Evolutionary conservation across 2,797 vertebrate genomes (phyloP).

Genomic region (Sebastes dallii): DNA sequence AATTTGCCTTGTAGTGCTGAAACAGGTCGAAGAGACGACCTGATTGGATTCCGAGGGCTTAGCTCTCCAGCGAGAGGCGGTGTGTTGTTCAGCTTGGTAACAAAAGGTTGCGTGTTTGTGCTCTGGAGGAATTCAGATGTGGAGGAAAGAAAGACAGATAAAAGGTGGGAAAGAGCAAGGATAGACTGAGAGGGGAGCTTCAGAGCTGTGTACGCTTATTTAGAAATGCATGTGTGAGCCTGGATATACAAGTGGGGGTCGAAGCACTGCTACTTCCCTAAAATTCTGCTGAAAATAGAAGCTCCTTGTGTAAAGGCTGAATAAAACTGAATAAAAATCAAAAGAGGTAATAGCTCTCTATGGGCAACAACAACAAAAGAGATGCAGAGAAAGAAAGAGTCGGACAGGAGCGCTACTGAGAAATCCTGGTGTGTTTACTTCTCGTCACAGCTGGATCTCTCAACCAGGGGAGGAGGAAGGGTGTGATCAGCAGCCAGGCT

Average conservation of each 20-base stretch:
- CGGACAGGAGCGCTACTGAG: background rate
- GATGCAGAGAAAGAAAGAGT: background rate
- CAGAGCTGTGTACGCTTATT: background rate
- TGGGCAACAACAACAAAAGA: background rate
- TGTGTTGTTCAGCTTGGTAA: conserved; percentile 31
- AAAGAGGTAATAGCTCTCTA: background rate
- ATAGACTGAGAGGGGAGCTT: background rate
- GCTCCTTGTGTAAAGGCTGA: background rate
- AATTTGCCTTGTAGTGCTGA: background rate
- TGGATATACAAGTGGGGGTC: background rate
- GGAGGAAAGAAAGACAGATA: background rate
- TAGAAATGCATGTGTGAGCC: background rate
- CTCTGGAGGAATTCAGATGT: conserved; percentile 34
- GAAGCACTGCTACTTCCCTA: background rate
- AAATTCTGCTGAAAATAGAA: background rate
- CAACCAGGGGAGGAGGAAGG: conserved; percentile 22
- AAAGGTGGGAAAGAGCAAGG: conserved; percentile 24
- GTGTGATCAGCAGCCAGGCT: conserved; percentile 45
- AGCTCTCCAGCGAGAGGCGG: conserved; percentile 13
- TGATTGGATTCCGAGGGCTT: conserved; percentile 23
- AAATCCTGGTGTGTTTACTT: conserved; percentile 25
- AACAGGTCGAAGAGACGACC: background rate
- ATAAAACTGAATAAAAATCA: background rate
- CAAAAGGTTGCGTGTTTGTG: conserved; percentile 33
- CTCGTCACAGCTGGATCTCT: conserved; percentile 32